phyloP scores from a whole-genome alignment of 2,888 invertebrate species.

The Drosophila conformis region DNA sequence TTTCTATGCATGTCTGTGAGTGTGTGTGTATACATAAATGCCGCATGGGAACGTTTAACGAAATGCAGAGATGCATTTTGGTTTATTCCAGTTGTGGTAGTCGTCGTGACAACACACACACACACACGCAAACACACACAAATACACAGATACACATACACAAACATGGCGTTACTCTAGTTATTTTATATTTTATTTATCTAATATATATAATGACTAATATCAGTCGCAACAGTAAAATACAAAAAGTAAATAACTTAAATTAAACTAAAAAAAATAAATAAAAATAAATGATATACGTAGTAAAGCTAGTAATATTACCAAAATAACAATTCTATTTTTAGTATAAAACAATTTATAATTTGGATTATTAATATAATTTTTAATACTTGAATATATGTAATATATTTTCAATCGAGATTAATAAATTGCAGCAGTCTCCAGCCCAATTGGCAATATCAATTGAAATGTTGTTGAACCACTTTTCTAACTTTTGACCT shows the following conservation, averaged over 20 bases:
- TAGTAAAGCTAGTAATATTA: background rate
- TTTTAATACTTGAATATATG: background rate
- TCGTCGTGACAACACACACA: constrained; percentile 25
- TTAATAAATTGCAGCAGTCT: background rate
- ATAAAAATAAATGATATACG: background rate
- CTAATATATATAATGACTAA: background rate
- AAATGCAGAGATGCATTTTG: constrained; percentile 36
- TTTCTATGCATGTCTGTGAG: background rate
- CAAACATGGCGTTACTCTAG: background rate
- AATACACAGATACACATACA: constrained; percentile 4
- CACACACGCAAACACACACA: background rate
- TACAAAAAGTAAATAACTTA: background rate
- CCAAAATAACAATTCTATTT: background rate
- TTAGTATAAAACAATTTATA: background rate
- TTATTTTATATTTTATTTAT: background rate
- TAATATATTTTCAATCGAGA: background rate
- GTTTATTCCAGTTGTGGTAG: constrained; percentile 42
- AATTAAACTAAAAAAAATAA: background rate
- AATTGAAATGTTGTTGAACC: background rate
- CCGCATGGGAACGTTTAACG: background rate
- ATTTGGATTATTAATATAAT: background rate
- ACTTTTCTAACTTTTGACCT: background rate
- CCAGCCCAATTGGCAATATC: background rate
- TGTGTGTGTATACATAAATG: background rate
- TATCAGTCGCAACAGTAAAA: background rate